phyloP scores from a whole-genome alignment of 2,113 vertebrate species.

The Buteo buteo region DNA sequence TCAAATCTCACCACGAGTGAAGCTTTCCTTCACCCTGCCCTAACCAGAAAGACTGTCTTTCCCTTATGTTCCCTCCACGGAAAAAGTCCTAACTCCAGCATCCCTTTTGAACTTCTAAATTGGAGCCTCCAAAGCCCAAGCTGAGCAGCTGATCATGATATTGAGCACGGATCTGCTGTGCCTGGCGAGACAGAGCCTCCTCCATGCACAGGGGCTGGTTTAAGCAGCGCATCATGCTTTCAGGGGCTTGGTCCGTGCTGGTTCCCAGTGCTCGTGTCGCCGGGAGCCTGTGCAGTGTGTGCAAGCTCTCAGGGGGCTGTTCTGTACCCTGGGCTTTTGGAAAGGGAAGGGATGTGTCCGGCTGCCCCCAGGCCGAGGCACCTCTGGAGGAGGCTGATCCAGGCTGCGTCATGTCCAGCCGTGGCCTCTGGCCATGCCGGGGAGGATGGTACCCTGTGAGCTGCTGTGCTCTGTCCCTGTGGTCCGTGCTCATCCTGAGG shows the following conservation, averaged over 20 bases:
- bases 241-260: neutral
- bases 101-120: neutral
- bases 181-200: neutral
- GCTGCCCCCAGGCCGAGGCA: neutral
- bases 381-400: neutral
- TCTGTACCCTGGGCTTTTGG: neutral
- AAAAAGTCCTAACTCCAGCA: neutral
- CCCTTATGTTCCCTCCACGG: neutral
- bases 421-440: accelerated
- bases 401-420: neutral
- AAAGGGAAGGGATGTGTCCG: neutral
- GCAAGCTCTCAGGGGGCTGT: neutral
- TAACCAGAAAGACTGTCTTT: neutral
- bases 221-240: neutral
- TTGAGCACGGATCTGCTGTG: neutral
- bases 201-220: accelerated
- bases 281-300: accelerated
- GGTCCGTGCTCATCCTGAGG: neutral
- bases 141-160: neutral
- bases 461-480: neutral
- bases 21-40: neutral
- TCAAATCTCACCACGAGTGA: neutral
- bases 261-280: neutral
- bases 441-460: neutral
- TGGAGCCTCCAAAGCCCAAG: neutral